Percentiles rank a stretch among this genome's conserved stretches.
These are phyloP conservation scores for Stegodyphus dumicola DNA, from an alignment of 1,140 invertebrate species.

Conservation along the genomic window DNA sequence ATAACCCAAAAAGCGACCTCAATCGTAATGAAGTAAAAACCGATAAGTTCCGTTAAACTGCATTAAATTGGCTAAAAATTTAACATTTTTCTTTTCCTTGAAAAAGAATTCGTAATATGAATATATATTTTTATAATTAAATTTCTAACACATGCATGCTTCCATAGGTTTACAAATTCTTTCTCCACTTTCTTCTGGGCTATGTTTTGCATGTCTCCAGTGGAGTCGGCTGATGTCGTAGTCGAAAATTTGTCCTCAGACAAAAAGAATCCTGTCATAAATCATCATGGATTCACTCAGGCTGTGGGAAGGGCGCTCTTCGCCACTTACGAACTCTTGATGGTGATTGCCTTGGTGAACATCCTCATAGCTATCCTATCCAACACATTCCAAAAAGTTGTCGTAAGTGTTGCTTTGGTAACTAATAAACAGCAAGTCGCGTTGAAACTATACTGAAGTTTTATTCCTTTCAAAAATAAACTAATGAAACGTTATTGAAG, in stretches of 20 bases:
- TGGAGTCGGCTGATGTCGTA: constrained; percentile 37
- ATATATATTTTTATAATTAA: no score
- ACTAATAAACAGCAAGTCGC: no score
- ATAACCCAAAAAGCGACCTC: no score
- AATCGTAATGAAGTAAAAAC: no score
- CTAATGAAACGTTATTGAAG: no score
- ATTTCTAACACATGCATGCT: no score
- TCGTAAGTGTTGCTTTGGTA: constrained; percentile 15
- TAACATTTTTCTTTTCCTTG: no score
- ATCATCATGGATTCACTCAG: constrained; percentile 73
- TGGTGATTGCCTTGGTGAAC: constrained; percentile 79
- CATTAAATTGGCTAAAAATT: no score
- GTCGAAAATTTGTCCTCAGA: constrained; percentile 6
- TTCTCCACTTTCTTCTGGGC: constrained; percentile 81
- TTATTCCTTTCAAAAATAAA: no score
- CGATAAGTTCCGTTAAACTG: no score
- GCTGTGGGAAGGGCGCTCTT: constrained; percentile 75
- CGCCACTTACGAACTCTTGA: constrained; percentile 75
- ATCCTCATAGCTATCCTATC: constrained; percentile 83
- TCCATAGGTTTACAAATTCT: constrained; percentile 63
- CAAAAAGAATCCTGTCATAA: constrained; percentile 2
- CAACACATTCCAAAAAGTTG: constrained; percentile 77
- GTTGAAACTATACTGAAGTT: no score
- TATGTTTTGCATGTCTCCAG: constrained; percentile 73
- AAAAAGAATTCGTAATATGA: no score